Evolutionary conservation across 35 echinoderm and acorn worm species (phyloP).

Genomic region (Ophiothrix spiculata): DNA sequence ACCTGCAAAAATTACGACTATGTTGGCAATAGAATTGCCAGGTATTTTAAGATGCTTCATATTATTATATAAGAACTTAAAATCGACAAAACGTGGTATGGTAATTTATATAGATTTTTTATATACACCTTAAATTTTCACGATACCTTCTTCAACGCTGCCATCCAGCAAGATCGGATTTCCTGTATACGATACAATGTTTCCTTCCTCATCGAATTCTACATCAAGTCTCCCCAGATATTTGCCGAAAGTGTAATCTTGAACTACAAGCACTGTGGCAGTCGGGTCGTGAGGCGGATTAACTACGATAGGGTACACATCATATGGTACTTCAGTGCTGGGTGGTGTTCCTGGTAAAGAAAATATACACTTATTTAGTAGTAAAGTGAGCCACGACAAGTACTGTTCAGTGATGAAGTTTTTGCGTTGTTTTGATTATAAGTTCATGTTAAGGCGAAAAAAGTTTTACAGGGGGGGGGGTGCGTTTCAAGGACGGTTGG

Average conservation of each 20-base stretch:
- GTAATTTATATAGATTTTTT: neutral
- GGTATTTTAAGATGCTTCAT: neutral
- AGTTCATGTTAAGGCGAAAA: neutral
- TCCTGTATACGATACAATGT: conserved; percentile 36
- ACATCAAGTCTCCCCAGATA: conserved; percentile 59
- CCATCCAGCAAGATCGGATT: conserved; percentile 61
- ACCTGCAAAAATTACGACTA: neutral
- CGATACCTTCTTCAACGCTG: conserved; percentile 61
- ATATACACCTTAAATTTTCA: neutral
- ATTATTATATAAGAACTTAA: neutral
- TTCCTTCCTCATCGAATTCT: conserved; percentile 47
- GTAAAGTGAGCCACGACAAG: neutral
- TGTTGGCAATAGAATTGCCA: too few relatives aligned
- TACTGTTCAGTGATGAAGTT: neutral
- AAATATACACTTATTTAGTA: neutral
- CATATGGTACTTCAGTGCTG: conserved; percentile 3
- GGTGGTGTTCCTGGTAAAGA: conserved; percentile 14
- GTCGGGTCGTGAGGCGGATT: conserved; percentile 24
- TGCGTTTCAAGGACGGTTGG: too few relatives aligned
- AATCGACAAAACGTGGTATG: neutral
- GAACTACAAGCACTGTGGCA: conserved; percentile 53
- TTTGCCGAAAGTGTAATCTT: conserved; percentile 58
- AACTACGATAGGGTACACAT: conserved; percentile 51
- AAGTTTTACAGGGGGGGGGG: neutral
- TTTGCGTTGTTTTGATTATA: neutral